These are phyloP conservation scores for Isurus oxyrinchus DNA, from an alignment of 2,113 vertebrate species.

Conservation along the genomic window DNA sequence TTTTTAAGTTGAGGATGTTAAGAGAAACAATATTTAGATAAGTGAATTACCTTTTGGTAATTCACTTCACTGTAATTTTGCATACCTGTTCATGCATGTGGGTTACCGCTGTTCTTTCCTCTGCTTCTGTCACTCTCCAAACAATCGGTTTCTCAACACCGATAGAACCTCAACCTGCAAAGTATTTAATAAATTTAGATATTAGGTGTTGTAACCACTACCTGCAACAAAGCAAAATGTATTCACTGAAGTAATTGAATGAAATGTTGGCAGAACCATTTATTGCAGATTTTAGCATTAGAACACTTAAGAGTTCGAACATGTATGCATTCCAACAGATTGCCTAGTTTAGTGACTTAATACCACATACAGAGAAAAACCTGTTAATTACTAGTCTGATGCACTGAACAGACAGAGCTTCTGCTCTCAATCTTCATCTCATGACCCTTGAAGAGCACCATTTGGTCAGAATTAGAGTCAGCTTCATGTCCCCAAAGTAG, in stretches of 20 bases:
- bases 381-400: background rate
- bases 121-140: background rate
- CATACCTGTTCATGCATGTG: background rate
- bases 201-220: background rate
- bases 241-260: background rate
- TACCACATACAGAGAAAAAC: background rate
- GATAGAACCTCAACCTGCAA: background rate
- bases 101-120: no score
- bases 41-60: background rate
- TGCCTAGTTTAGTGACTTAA: background rate
- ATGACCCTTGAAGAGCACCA: background rate
- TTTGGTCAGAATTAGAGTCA: background rate
- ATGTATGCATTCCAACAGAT: background rate
- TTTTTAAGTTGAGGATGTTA: background rate
- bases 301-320: background rate
- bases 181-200: background rate
- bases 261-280: background rate
- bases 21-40: background rate
- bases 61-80: background rate
- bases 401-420: background rate
- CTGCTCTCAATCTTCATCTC: background rate
- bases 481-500: background rate
- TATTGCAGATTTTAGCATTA: background rate
- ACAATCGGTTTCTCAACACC: background rate
- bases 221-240: background rate